phyloP scores from a whole-genome alignment of 92 coral and sea anemone genomes.

The Parazoanthus swiftii region DNA sequence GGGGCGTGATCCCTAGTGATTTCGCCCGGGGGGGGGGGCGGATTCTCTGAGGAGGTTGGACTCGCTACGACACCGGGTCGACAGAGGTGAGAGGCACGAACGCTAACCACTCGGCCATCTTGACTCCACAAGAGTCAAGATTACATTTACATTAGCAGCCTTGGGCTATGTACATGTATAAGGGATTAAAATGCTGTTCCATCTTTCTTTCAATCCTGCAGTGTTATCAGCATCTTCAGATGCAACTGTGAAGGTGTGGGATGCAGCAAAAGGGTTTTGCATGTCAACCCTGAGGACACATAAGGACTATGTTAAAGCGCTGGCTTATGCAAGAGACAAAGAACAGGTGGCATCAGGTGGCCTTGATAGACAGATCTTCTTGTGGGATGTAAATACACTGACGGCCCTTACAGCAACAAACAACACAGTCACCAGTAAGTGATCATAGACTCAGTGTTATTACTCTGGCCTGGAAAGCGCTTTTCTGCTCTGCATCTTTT shows the following conservation, averaged over 20 bases:
- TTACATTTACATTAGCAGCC: background rate
- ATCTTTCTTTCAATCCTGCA: constrained; percentile 10
- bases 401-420: constrained; percentile 96
- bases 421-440: constrained; percentile 96
- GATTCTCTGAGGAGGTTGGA: no score
- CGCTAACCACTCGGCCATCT: no score
- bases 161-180: no score
- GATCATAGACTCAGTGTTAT: background rate
- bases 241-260: constrained; percentile 96
- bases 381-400: constrained; percentile 97
- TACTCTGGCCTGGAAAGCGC: no score
- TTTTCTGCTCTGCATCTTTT: no score
- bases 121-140: background rate
- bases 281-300: constrained; percentile 96
- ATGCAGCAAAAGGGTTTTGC: constrained; percentile 81
- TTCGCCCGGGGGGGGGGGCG: no score
- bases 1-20: no score
- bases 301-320: constrained; percentile 91
- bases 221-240: constrained; percentile 98
- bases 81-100: no score
- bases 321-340: constrained; percentile 87
- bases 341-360: constrained; percentile 98
- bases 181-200: background rate
- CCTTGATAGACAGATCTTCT: constrained; percentile 87
- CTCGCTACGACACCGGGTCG: no score